Conservation (phyloP, 2,797 vertebrate species). For the Pseudopleuronectes americanus region DNA sequence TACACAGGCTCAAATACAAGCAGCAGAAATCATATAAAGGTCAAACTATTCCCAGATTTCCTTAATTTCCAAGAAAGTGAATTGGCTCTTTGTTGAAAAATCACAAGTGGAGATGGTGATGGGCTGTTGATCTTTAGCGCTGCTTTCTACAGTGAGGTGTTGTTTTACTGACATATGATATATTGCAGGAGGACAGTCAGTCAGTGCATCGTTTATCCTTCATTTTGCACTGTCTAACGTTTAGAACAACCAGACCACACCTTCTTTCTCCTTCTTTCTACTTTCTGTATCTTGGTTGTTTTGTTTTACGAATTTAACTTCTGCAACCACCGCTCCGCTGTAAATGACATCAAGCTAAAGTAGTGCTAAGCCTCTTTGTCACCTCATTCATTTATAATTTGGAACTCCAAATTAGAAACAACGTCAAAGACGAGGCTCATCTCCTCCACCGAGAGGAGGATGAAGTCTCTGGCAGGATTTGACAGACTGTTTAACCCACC, state of each 20-base stretch:
- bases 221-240: background rate
- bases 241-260: background rate
- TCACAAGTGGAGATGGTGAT: slow-evolving; percentile 1
- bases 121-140: slow-evolving; percentile 13
- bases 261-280: background rate
- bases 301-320: background rate
- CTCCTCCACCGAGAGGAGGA: background rate
- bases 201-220: background rate
- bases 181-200: background rate
- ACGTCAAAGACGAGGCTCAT: background rate
- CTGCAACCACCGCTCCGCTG: background rate
- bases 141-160: background rate
- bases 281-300: background rate
- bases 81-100: background rate
- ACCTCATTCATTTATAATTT: slow-evolving; percentile 11
- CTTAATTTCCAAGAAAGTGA: slow-evolving; percentile 2
- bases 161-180: background rate
- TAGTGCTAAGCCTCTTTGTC: slow-evolving; percentile 2
- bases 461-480: slow-evolving; percentile 1
- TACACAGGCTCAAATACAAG: background rate
- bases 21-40: background rate
- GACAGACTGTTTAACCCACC: slow-evolving; percentile 2
- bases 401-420: slow-evolving; percentile 1
- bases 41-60: background rate
- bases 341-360: slow-evolving; percentile 4